A percentile compares a stretch with the other conserved stretches of the same genome.
phyloP scores from a whole-genome alignment of 2,888 invertebrate genomes.

The Petrophora chlorosata region DNA sequence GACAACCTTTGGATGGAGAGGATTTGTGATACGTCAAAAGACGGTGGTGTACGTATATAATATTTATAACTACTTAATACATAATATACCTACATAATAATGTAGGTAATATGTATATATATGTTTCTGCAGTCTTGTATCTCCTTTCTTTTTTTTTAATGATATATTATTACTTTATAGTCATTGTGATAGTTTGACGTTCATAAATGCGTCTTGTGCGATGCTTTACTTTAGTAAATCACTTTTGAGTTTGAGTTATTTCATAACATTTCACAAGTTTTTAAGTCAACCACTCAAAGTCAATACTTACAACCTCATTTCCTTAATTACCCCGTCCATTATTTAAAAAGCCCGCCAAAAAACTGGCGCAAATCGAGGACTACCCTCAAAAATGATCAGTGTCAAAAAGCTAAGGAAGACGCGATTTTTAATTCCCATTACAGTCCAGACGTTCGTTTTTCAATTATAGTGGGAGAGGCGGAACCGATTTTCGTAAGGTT shows the following conservation, averaged over 20 bases:
- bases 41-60: too few species aligned
- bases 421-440: constrained; percentile 73
- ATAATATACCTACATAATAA: too few species aligned
- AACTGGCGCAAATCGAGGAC: constrained; percentile 35
- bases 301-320: constrained; percentile 42
- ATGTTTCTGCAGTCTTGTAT: too few species aligned
- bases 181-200: too few species aligned
- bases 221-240: too few species aligned
- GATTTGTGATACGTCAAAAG: too few species aligned
- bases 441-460: constrained; percentile 33
- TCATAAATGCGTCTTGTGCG: too few species aligned
- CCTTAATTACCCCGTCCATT: constrained; percentile 55
- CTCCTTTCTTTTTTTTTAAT: too few species aligned
- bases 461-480: constrained; percentile 11
- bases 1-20: too few species aligned
- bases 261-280: constrained; percentile 2
- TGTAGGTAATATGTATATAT: too few species aligned
- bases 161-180: too few species aligned
- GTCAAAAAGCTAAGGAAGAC: constrained; percentile 51
- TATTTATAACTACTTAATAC: too few species aligned
- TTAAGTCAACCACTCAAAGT: constrained; percentile 28
- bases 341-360: constrained; percentile 46
- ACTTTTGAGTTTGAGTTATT: neutral
- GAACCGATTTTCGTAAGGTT: neutral
- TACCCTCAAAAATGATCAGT: constrained; percentile 51